Evolutionary conservation across 2,797 vertebrate genomes (phyloP).

Genomic region (Pseudotriccus pelzelni): DNA sequence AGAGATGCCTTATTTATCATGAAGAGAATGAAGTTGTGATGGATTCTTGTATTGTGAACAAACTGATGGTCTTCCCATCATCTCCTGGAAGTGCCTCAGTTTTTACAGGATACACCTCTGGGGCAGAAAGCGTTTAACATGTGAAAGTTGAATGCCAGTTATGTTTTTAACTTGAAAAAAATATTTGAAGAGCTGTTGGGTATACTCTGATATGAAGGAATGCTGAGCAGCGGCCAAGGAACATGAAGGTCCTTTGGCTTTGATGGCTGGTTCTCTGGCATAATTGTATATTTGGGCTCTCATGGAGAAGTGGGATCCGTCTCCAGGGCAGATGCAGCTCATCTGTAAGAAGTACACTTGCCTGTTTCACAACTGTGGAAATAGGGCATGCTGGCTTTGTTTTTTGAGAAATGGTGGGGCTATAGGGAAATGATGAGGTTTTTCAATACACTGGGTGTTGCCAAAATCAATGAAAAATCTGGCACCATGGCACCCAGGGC

Average conservation of each 20-base stretch:
- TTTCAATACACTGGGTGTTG: neutral
- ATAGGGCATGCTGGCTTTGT: neutral
- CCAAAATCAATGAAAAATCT: neutral
- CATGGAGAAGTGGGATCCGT: neutral
- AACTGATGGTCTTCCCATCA: neutral
- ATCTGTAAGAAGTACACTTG: neutral
- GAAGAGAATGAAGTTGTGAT: neutral
- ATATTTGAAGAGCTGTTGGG: neutral
- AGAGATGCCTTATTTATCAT: neutral
- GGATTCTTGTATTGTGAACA: neutral
- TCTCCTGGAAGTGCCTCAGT: neutral
- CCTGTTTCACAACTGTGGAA: neutral
- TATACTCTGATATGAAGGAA: neutral
- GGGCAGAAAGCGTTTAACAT: neutral
- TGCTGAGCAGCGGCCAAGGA: neutral
- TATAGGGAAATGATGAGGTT: neutral
- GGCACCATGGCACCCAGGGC: neutral
- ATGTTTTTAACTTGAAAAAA: neutral
- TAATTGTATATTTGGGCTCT: neutral
- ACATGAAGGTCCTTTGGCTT: neutral
- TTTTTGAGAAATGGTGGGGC: neutral
- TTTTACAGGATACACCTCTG: neutral
- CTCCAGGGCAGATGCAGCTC: neutral
- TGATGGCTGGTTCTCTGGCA: neutral
- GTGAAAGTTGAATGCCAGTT: neutral